phyloP scores from a whole-genome alignment of 2,888 invertebrate species.

The Calliopum simillimum region DNA sequence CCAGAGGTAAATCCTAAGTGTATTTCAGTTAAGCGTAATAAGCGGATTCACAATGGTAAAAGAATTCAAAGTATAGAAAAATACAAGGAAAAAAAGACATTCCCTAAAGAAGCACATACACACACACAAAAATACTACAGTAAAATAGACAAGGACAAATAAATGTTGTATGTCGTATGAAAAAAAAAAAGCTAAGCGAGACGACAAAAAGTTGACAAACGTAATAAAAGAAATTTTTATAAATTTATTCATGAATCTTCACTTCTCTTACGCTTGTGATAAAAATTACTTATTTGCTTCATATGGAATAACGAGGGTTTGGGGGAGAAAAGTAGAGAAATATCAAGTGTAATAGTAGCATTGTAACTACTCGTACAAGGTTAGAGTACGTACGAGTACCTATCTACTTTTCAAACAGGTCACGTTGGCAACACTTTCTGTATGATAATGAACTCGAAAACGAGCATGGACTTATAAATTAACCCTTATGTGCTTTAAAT shows the following conservation, averaged over 20 bases:
- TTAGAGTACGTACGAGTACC: neutral
- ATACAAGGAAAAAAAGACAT: neutral
- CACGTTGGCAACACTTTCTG: conserved; percentile 45
- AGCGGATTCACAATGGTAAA: conserved; percentile 3
- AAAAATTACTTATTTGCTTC: no score
- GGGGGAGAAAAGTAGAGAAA: no score
- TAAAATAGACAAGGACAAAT: no score
- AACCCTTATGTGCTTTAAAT: neutral
- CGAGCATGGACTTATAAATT: neutral
- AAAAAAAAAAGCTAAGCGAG: no score
- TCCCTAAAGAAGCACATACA: neutral
- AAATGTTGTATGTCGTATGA: no score
- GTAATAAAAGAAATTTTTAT: conserved; percentile 10
- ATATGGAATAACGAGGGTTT: no score
- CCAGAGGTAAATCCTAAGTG: conserved; percentile 24
- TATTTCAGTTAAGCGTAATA: conserved; percentile 23
- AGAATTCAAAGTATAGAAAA: neutral
- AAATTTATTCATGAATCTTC: conserved; percentile 30
- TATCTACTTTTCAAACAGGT: conserved; percentile 42
- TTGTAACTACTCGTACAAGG: no score
- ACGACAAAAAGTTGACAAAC: conserved; percentile 17
- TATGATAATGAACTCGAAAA: conserved; percentile 44
- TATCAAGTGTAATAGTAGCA: no score
- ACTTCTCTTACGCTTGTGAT: no score
- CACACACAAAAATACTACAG: neutral